Evolutionary conservation across 2,888 invertebrate genomes (phyloP), one percentile per base, ranked within the genome.

Genomic region (Blastobasis lacticolella): DNA sequence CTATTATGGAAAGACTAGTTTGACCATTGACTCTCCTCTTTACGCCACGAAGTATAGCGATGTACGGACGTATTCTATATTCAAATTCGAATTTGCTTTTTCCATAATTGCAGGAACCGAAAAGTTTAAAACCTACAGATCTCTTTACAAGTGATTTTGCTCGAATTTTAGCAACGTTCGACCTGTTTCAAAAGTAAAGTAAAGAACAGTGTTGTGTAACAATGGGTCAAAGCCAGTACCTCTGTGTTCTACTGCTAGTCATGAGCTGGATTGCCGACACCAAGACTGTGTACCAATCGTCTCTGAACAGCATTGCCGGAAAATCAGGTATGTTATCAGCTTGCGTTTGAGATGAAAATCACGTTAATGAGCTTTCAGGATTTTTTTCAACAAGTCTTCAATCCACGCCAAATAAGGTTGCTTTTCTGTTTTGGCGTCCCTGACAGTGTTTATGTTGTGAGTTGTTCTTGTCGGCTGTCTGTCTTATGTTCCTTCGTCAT

Each of bases 231-330:
- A 69, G 65, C 49, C 71, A 75, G 53, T 54, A 71, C 42, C 38
- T 82, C 54, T 75, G 73, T 51, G 65, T 71, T 41, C 57, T 76
- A 38, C 46, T 85, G 51, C 58, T 86, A 37, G 59, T 83, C 64
- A 71, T 81, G 71, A 69, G 73, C 52, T 86, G 78, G 71, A 73
- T 85, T 40, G 78, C 71, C 9, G 69, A 75, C 52, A 77, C 81
- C 37, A 73, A 73, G 50, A 79, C 85, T 0, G 81, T 79, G 49
- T 78, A 75, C 54, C 78, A 75, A 55, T 61, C 74, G 8, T 60
- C 75, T 5, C 60, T 78, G 48, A 72, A 71, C 55, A 68, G 61
- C 50, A 60, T 77, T 55, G 75, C 70, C 36, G 57, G 62, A 40
- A 85, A 85, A 57, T 58, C 84, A 78, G 83, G 73, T 78, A 81